These are phyloP conservation scores for Athene noctua DNA, from an alignment of 2,113 vertebrate species.

Conservation along the genomic window DNA sequence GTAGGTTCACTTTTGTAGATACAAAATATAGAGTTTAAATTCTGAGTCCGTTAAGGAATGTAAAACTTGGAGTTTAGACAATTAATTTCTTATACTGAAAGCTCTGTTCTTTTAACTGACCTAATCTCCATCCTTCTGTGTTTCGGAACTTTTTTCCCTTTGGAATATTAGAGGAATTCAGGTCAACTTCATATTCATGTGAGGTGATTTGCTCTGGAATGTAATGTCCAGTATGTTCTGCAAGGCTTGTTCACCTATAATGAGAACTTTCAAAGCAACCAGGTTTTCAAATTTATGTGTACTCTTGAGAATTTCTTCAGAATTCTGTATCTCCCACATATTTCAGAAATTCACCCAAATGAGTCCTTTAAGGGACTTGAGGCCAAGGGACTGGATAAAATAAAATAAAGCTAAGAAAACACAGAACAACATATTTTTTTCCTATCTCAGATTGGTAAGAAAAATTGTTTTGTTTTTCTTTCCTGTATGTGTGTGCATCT, in stretches of 20 bases:
- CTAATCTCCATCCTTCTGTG: background rate
- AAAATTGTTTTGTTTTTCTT: background rate
- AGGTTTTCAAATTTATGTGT: background rate
- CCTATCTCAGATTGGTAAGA: background rate
- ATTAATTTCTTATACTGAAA: background rate
- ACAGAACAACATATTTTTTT: background rate
- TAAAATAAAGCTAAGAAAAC: background rate
- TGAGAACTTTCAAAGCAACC: background rate
- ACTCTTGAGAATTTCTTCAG: background rate
- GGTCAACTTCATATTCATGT: background rate
- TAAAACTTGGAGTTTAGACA: background rate
- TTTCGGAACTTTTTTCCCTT: background rate
- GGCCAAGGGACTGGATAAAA: background rate
- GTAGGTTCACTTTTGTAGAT: background rate
- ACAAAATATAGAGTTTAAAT: background rate
- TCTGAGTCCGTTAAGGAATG: background rate
- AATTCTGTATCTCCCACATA: background rate
- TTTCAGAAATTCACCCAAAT: background rate
- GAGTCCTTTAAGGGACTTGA: background rate
- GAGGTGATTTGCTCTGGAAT: background rate
- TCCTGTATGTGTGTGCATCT: background rate
- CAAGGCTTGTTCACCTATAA: background rate
- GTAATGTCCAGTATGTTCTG: background rate
- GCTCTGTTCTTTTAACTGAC: background rate
- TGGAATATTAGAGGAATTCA: background rate